Conservation (phyloP, 2,797 vertebrate species). For the Prunella strophiata region DNA sequence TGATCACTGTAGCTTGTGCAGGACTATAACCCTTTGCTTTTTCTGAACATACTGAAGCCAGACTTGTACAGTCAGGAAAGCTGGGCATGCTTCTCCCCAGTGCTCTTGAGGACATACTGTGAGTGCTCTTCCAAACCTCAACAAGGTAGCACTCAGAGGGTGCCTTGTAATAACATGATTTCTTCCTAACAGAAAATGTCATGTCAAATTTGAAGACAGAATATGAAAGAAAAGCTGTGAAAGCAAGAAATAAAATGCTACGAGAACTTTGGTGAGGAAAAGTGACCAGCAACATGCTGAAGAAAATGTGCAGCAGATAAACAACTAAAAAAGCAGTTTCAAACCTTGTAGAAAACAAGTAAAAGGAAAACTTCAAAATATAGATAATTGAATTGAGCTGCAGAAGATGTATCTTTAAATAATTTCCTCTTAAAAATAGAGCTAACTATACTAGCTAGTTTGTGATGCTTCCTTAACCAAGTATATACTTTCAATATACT, state of each 20-base stretch:
- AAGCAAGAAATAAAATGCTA: background rate
- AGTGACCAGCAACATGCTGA: background rate
- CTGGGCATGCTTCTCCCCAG: background rate
- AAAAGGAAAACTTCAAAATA: background rate
- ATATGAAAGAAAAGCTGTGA: background rate
- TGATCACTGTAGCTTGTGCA: background rate
- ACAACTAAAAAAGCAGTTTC: fast-evolving
- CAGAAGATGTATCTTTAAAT: background rate
- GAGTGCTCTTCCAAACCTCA: background rate
- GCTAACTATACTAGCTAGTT: background rate
- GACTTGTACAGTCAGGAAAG: background rate
- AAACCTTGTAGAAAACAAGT: background rate
- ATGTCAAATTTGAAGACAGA: background rate
- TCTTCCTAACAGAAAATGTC: background rate
- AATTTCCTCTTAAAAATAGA: background rate
- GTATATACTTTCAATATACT: background rate
- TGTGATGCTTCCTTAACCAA: background rate
- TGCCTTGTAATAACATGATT: background rate
- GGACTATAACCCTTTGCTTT: background rate
- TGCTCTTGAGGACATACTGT: fast-evolving
- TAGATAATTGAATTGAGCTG: background rate
- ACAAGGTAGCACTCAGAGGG: background rate
- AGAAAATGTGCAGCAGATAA: background rate
- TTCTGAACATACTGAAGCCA: background rate
- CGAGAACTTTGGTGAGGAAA: background rate